phyloP scores from a whole-genome alignment of 2,888 invertebrate genomes.

The Dolichomitus sp. region DNA sequence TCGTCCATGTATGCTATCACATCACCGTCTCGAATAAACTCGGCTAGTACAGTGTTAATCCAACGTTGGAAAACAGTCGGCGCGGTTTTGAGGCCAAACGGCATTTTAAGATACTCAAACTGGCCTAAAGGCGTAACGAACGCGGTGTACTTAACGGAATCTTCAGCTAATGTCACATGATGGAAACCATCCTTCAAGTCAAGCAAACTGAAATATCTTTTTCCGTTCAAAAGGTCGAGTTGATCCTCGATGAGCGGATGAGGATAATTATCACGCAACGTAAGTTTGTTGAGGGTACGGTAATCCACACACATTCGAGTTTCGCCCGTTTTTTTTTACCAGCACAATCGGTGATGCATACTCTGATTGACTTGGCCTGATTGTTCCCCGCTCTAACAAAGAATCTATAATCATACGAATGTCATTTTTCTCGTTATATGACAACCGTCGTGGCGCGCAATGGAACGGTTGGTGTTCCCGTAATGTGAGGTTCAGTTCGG shows the following conservation, averaged over 20 bases:
- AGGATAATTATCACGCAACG: slow-evolving; percentile 13
- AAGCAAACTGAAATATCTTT: slow-evolving; percentile 61
- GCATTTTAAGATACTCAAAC: slow-evolving; percentile 49
- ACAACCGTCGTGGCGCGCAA: slow-evolving; percentile 56
- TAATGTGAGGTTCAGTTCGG: slow-evolving; percentile 51
- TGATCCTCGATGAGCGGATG: slow-evolving; percentile 66
- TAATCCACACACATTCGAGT: slow-evolving; percentile 61
- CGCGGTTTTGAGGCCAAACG: slow-evolving; percentile 47
- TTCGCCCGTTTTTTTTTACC: slow-evolving; percentile 54
- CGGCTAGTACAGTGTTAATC: slow-evolving; percentile 31
- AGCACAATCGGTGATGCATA: slow-evolving; percentile 59
- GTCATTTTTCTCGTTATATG: slow-evolving; percentile 59
- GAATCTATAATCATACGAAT: slow-evolving; percentile 59
- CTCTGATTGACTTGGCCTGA: slow-evolving; percentile 56
- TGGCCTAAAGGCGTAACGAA: slow-evolving; percentile 59
- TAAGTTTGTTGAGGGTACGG: slow-evolving; percentile 42
- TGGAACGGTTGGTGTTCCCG: slow-evolving; percentile 58
- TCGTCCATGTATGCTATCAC: slow-evolving; percentile 63
- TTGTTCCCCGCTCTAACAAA: slow-evolving; percentile 52
- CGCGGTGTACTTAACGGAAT: slow-evolving; percentile 58
- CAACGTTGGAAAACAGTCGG: slow-evolving; percentile 51
- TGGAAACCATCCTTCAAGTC: slow-evolving; percentile 65
- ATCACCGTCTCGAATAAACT: slow-evolving; percentile 45
- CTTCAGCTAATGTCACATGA: slow-evolving; percentile 47
- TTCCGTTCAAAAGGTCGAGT: slow-evolving; percentile 51